Conservation (phyloP, 2,888 invertebrate species). For the Lepidonotus clava region DNA sequence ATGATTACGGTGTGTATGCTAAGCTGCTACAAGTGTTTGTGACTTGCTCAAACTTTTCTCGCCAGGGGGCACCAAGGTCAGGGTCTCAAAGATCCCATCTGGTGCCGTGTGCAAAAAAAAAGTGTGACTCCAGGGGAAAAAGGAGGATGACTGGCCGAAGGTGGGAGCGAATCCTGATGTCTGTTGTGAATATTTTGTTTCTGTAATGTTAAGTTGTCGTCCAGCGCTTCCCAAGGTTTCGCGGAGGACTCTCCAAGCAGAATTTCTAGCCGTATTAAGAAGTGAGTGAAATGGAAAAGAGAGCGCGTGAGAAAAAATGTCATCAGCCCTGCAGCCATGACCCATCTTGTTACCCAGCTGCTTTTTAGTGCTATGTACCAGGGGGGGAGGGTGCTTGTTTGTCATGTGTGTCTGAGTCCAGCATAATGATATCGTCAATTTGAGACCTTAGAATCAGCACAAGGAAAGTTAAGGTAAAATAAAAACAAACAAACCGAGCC, state of each 20-base stretch:
- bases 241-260: background rate
- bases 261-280: background rate
- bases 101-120: conserved; percentile 36
- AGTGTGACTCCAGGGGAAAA: conserved; percentile 11
- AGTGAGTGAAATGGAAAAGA: too few species aligned
- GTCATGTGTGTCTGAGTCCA: conserved; percentile 29
- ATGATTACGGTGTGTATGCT: conserved; percentile 42
- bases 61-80: conserved; percentile 20
- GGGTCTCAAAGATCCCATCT: conserved; percentile 39
- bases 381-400: conserved; percentile 36
- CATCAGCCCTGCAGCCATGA: conserved; percentile 22
- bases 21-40: conserved; percentile 43
- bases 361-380: conserved; percentile 41
- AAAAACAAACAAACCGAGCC: conserved; percentile 33
- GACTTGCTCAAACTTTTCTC: conserved; percentile 41
- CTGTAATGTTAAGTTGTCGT: conserved; percentile 8
- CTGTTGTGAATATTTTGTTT: background rate
- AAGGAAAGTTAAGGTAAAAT: background rate
- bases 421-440: too few species aligned
- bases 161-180: background rate
- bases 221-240: background rate
- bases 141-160: background rate
- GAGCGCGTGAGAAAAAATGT: background rate
- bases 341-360: conserved; percentile 33
- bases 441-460: background rate